Evolutionary conservation across 2,113 vertebrate species (phyloP), one percentile per base, ranked within the genome.

Genomic region (Microtus pennsylvanicus): DNA sequence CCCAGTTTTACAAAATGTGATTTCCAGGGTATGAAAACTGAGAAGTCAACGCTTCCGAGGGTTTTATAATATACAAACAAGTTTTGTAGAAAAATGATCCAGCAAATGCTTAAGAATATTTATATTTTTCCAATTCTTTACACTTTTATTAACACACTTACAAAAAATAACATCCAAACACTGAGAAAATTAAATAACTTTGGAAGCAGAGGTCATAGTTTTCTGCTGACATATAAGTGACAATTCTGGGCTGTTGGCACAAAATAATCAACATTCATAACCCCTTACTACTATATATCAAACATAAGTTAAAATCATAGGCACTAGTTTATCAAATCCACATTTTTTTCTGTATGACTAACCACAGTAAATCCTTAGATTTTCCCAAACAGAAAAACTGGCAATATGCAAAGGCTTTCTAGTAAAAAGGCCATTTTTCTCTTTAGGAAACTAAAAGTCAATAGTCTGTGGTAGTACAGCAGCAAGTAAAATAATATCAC

Each of bases 261-360:
- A 98, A 98, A 98, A 99, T 98, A 98, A 98, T 98, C 98, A 98
- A 99, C 98, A 99, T 99, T 99, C 98, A 99, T 99, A 98, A 99
- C 98, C 97, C 98, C 98, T 98, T 98, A 98, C 97, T 98, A 99
- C 98, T 98, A 98, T 98, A 97, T 98, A 98, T 98, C 98, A 99
- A 99, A 99, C 98, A 98, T 98, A 99, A 98, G 97, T 98, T 97
- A 98, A 98, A 99, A 99, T 99, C 99, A 99, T 99, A 99, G 99
- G 99, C 99, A 99, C 99, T 99, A 99, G 98, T 98, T 99, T 99
- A 98, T 98, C 98, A 99, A 99, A 98, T 98, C 98, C 98, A 98
- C 98, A 97, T 98, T 98, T 98, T 97, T 97, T 96, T 98, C 97
- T 98, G 97, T 97, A 98, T 94, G 91, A 97, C 97, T 96, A 97